Conservation (phyloP, 1,140 invertebrate species). For the Arion vulgaris region DNA sequence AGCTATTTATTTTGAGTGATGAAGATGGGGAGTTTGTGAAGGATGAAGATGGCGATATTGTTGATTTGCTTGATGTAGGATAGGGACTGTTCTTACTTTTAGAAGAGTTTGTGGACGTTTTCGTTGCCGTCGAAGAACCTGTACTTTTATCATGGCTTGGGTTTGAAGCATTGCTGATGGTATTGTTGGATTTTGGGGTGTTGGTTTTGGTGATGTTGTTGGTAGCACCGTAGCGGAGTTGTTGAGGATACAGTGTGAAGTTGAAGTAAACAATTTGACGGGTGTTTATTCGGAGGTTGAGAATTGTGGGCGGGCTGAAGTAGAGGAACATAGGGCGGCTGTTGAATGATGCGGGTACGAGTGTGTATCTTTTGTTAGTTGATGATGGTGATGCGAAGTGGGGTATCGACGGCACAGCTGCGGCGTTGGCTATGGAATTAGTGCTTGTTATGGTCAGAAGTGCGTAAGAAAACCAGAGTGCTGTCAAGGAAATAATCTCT, state of each 20-base stretch:
- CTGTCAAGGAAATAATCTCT: background rate
- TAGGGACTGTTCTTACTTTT: no score
- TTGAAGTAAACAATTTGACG: constrained; percentile 58
- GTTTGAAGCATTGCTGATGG: background rate
- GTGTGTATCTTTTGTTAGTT: background rate
- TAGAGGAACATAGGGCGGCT: constrained; percentile 58
- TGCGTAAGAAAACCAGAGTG: background rate
- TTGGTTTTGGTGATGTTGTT: background rate
- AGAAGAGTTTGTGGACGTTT: background rate
- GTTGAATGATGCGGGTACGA: constrained; percentile 35
- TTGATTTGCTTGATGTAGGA: background rate
- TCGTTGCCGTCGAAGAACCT: background rate
- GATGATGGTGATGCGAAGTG: constrained; percentile 8
- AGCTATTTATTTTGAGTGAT: background rate
- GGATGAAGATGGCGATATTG: background rate
- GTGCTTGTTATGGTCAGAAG: background rate
- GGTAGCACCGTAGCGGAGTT: constrained; percentile 25
- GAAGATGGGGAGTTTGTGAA: background rate
- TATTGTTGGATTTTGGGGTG: background rate
- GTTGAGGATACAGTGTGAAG: constrained; percentile 49
- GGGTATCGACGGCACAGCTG: background rate
- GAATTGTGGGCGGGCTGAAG: constrained; percentile 61
- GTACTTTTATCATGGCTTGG: background rate
- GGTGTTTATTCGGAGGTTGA: constrained; percentile 53
- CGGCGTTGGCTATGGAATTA: background rate